Evolutionary conservation across 2,113 vertebrate species (phyloP).

Genomic region (Lycaon pictus): DNA sequence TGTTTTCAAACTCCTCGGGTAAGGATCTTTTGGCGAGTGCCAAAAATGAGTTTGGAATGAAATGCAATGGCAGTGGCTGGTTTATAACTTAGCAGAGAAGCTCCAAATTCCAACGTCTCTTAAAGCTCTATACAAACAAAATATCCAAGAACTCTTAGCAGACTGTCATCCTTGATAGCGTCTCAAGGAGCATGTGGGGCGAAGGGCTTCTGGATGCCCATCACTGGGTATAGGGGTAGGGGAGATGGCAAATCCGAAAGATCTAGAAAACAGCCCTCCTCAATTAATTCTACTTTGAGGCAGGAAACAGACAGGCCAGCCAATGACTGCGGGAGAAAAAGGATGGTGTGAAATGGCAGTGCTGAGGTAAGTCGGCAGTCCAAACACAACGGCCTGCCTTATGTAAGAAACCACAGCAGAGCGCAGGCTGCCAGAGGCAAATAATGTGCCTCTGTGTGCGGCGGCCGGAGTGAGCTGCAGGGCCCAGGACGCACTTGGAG

Average conservation of each 20-base stretch:
- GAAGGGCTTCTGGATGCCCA: background rate
- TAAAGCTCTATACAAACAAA: slow-evolving; percentile 29
- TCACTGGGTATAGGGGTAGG: background rate
- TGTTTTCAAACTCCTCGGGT: slow-evolving; percentile 46
- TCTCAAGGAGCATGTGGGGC: slow-evolving; percentile 6
- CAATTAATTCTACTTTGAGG: slow-evolving; percentile 39
- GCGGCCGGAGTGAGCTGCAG: slow-evolving; percentile 19
- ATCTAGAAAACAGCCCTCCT: slow-evolving; percentile 16
- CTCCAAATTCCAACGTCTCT: slow-evolving; percentile 52
- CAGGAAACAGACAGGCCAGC: slow-evolving; percentile 6
- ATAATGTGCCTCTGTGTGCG: slow-evolving; percentile 87
- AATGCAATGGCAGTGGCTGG: slow-evolving; percentile 48
- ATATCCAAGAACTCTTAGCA: background rate
- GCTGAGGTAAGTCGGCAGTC: slow-evolving; percentile 75
- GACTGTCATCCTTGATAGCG: background rate
- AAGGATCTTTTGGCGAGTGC: slow-evolving; percentile 37
- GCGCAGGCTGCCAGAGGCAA: slow-evolving; percentile 82
- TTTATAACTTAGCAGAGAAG: slow-evolving; percentile 69
- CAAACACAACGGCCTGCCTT: slow-evolving; percentile 86
- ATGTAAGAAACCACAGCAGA: slow-evolving; percentile 87
- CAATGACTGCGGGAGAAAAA: slow-evolving; percentile 28
- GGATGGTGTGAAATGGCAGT: slow-evolving; percentile 73
- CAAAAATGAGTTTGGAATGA: slow-evolving; percentile 68
- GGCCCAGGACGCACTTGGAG: background rate
- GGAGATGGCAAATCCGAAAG: background rate